Evolutionary conservation across 2,888 invertebrate species (phyloP), one percentile per base, ranked within the genome.

Genomic region (Diarsia rubi): DNA sequence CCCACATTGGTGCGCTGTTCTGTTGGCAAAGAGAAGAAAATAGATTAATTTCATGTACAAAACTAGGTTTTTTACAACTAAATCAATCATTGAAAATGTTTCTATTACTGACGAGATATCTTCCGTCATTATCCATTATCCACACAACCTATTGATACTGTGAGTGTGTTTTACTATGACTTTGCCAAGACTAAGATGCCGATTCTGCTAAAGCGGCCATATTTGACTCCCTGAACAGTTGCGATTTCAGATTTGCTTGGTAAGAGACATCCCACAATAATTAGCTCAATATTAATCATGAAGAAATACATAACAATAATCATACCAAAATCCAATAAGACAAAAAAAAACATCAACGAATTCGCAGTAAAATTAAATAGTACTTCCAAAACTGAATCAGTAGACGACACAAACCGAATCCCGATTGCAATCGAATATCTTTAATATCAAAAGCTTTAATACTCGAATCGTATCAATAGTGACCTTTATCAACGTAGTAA

Each of bases 1-100:
- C 99, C 99, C 99, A 99, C 91, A 99, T 97, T 75, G 99, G 99
- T 89, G 99, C 97, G 90, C 99, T 98, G 95, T 98, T 98, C 99
- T 99, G 98, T 92, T 88, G 98, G 97, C 90, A 92, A 94, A 92
- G n/a, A 81, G 92, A 90, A 91, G 88, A 84, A 60, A 70, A 75
- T 27, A 27, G 19, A 59, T 59, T 31, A 59, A 11, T 59, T 31
- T 27, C 8, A 57, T 27, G 27, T 57, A 27, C 27, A n/a, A 31
- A 68, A 31, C 65, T 62, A 60, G 12, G 12, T 24, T 24, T 37
- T 21, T 60, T 60, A 37, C 4, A 37, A n/a, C 19, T 60, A 37
- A 21, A 31, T 21, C 21, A 60, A 60, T 0, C 31, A 31, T 31
- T n/a, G n/a, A n/a, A n/a, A n/a, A n/a, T n/a, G n/a, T n/a, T n/a